Percentiles rank a stretch among this genome's conserved stretches.
phyloP scores from a whole-genome alignment of 1,140 invertebrate species.

The Saccostrea glomerata region DNA sequence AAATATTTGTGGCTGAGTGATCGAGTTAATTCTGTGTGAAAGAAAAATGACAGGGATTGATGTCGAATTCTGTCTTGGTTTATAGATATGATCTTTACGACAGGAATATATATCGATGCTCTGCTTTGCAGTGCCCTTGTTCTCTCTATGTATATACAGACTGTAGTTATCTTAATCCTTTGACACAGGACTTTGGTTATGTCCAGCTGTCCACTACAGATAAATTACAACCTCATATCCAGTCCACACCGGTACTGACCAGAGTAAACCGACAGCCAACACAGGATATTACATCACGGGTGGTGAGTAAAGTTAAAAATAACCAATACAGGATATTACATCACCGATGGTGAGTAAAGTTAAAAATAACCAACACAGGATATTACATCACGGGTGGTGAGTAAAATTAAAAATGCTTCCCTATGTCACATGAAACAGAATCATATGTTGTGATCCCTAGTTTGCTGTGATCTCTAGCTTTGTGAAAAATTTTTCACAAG shows the following conservation, averaged over 20 bases:
- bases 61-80: too few relatives aligned
- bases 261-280: slow-evolving; percentile 61
- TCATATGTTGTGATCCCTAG: too few relatives aligned
- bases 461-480: too few relatives aligned
- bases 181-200: slow-evolving; percentile 70
- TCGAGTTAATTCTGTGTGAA: too few relatives aligned
- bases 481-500: too few relatives aligned
- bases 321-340: slow-evolving; percentile 65
- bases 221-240: slow-evolving; percentile 72
- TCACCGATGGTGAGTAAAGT: slow-evolving; percentile 68
- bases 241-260: slow-evolving; percentile 67
- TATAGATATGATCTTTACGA: too few relatives aligned
- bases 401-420: slow-evolving; percentile 4
- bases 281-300: slow-evolving; percentile 67
- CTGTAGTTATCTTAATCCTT: not conserved
- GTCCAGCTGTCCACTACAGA: slow-evolving; percentile 72
- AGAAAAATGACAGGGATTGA: too few relatives aligned
- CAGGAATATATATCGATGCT: too few relatives aligned
- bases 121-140: too few relatives aligned
- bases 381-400: slow-evolving; percentile 70
- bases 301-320: slow-evolving; percentile 62
- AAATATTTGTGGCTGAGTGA: too few relatives aligned
- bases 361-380: slow-evolving; percentile 60
- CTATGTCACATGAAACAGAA: too few relatives aligned
- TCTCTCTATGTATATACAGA: too few relatives aligned